phyloP scores from a whole-genome alignment of 2,888 invertebrate genomes.

The Lissocephala sabroskyi region DNA sequence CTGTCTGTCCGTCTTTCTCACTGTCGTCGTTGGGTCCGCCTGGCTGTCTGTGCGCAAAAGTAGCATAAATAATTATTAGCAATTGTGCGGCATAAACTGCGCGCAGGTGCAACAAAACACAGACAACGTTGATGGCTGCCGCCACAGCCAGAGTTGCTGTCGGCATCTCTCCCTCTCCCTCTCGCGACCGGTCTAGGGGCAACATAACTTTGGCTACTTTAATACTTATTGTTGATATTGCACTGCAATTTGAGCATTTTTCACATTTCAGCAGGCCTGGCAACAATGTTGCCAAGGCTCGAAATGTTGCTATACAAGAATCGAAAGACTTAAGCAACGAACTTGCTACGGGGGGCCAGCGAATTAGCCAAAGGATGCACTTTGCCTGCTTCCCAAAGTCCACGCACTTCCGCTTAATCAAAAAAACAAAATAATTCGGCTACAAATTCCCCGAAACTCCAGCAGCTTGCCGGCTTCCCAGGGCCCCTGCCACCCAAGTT shows the following conservation, averaged over 20 bases:
- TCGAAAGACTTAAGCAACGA: conserved; percentile 64
- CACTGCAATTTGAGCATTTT: conserved; percentile 59
- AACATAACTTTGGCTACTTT: conserved; percentile 45
- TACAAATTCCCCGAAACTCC: too few relatives aligned
- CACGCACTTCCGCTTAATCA: too few relatives aligned
- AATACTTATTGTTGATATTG: conserved; percentile 57
- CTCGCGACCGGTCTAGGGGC: background rate
- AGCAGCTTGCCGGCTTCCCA: too few relatives aligned
- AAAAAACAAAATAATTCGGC: background rate
- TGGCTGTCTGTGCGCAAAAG: conserved; percentile 24
- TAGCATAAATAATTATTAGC: conserved; percentile 67
- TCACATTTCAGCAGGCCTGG: conserved; percentile 40
- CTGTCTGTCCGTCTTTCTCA: conserved; percentile 5
- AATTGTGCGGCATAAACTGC: conserved; percentile 40
- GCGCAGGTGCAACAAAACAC: conserved; percentile 54
- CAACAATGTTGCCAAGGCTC: background rate
- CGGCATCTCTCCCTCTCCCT: too few relatives aligned
- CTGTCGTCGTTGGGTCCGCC: too few relatives aligned
- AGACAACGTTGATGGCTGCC: conserved; percentile 3
- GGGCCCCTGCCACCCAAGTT: conserved; percentile 3
- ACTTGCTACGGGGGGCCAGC: conserved; percentile 30
- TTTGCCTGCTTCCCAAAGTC: background rate
- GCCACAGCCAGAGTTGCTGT: conserved; percentile 7
- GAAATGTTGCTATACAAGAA: conserved; percentile 32
- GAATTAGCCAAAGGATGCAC: conserved; percentile 13